A percentile compares a stretch with the other conserved stretches of the same genome.
Conservation (phyloP, 1,140 invertebrate genomes). For the Bilobella aurantiaca region DNA sequence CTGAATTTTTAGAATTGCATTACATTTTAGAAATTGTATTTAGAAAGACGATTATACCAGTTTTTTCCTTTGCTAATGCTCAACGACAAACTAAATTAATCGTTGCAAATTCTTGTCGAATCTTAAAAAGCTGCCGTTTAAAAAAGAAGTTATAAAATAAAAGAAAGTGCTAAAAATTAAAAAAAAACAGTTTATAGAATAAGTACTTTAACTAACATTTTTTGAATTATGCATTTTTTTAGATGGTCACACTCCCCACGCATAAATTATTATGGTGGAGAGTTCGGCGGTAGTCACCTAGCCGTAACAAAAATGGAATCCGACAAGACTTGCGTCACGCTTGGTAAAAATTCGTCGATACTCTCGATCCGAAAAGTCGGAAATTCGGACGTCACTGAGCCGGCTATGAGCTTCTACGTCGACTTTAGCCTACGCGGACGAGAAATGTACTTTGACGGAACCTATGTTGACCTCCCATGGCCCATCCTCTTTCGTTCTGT, state of each 20-base stretch:
- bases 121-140: no score
- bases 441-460: constrained; percentile 6
- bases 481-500: constrained; percentile 1
- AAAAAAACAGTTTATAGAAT: no score
- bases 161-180: no score
- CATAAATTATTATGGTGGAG: background rate
- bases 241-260: constrained; percentile 1
- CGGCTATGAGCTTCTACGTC: background rate
- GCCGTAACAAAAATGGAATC: background rate
- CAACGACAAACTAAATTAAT: no score
- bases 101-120: no score
- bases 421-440: background rate
- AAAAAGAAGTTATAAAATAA: no score
- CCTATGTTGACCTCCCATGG: background rate
- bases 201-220: no score
- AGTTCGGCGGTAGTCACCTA: background rate
- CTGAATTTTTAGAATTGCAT: no score
- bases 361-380: background rate
- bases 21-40: no score
- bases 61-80: no score
- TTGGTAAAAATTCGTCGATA: background rate
- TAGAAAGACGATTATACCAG: no score
- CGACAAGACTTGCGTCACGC: background rate
- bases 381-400: background rate
- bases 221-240: no score